Percentiles rank a stretch among this genome's conserved stretches.
Conservation (phyloP, 2,888 invertebrate genomes). For the Galerucella calmariensis region DNA sequence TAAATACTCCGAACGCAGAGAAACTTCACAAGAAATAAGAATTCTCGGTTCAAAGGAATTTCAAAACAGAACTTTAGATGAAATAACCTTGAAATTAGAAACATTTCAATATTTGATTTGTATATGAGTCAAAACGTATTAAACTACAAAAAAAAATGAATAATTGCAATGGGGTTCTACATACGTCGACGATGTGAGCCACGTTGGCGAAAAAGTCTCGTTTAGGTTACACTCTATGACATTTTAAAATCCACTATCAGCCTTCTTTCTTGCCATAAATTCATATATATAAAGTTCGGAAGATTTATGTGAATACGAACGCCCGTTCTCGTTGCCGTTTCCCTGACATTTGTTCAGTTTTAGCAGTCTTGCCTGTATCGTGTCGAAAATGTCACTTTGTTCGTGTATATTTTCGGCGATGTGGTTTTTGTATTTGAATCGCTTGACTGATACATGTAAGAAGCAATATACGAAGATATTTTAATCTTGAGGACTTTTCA, state of each 20-base stretch:
- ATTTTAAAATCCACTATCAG: slow-evolving; percentile 58
- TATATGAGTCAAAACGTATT: too few relatives aligned
- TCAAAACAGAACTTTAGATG: too few relatives aligned
- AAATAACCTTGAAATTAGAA: too few relatives aligned
- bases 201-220: background rate
- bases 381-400: slow-evolving; percentile 41
- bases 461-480: background rate
- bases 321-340: slow-evolving; percentile 47
- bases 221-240: slow-evolving; percentile 53
- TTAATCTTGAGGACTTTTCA: background rate
- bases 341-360: slow-evolving; percentile 59
- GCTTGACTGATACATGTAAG: background rate
- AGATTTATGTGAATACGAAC: slow-evolving; percentile 56
- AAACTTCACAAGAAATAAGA: too few relatives aligned
- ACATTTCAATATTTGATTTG: too few relatives aligned
- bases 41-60: too few relatives aligned
- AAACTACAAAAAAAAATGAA: background rate
- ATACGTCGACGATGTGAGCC: background rate
- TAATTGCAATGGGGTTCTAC: background rate
- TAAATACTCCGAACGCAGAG: too few relatives aligned
- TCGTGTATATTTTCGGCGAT: slow-evolving; percentile 29
- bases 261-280: slow-evolving; percentile 55
- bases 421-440: slow-evolving; percentile 13
- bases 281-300: slow-evolving; percentile 54
- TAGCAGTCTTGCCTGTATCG: slow-evolving; percentile 46